Conservation (phyloP, 2,113 vertebrate species). For the Hippocampus barbouri region DNA sequence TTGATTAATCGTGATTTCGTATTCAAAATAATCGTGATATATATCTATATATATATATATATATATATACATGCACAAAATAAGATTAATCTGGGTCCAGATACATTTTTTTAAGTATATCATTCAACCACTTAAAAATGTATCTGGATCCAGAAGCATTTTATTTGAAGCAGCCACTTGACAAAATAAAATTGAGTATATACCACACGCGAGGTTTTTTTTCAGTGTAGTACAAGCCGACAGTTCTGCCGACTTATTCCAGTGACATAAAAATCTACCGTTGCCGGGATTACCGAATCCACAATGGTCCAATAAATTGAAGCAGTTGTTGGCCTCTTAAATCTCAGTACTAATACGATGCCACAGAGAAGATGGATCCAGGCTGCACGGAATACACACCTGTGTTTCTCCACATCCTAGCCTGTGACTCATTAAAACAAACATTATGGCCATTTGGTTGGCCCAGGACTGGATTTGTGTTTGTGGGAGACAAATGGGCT, state of each 20-base stretch:
- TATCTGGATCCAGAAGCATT: too few relatives aligned
- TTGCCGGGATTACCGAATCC: not conserved
- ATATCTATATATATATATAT: too few relatives aligned
- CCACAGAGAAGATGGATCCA: not conserved
- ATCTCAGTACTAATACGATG: not conserved
- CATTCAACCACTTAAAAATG: too few relatives aligned
- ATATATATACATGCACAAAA: too few relatives aligned
- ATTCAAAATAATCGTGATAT: too few relatives aligned
- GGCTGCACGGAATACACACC: conserved; percentile 28
- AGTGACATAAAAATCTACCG: not conserved
- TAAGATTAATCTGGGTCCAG: too few relatives aligned
- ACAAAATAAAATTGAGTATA: too few relatives aligned
- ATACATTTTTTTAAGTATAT: too few relatives aligned
- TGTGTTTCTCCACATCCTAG: conserved; percentile 42
- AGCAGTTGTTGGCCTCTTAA: not conserved
- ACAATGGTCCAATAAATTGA: not conserved
- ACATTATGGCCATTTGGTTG: conserved; percentile 24
- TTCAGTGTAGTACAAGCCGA: not conserved
- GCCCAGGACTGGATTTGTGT: conserved; percentile 6
- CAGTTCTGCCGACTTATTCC: not conserved
- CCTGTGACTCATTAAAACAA: conserved; percentile 58
- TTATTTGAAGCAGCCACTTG: too few relatives aligned
- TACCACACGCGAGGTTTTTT: too few relatives aligned
- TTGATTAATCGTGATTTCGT: too few relatives aligned
- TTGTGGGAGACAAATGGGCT: conserved; percentile 21